Percentiles rank a stretch among this genome's conserved stretches.
Conservation (phyloP, 2,797 vertebrate species). For the Pitangus sulphuratus region DNA sequence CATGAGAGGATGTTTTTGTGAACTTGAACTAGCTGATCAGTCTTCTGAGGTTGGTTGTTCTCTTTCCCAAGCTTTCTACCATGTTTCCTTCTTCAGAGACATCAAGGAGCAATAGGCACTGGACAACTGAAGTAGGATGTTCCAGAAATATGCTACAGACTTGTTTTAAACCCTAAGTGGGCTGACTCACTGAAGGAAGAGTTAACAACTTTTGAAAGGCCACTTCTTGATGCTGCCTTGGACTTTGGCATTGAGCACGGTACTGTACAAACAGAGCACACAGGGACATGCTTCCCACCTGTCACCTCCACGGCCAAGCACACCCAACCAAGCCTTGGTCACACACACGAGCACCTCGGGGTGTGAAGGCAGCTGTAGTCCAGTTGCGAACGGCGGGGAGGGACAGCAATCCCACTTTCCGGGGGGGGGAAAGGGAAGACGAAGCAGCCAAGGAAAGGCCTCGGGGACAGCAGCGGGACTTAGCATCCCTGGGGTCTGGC, state of each 20-base stretch:
- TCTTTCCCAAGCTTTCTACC: background rate
- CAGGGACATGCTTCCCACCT: fast-evolving
- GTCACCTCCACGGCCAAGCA: background rate
- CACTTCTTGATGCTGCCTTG: background rate
- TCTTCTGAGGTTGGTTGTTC: background rate
- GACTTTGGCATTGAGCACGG: background rate
- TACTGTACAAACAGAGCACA: background rate
- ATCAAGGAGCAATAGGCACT: background rate
- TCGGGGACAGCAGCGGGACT: fast-evolving
- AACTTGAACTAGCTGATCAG: background rate
- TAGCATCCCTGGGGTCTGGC: background rate
- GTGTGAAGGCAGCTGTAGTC: background rate
- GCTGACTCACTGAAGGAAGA: background rate
- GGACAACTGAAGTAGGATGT: background rate
- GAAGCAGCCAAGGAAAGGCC: background rate
- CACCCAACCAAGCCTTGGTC: fast-evolving
- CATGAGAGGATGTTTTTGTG: background rate
- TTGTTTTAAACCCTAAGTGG: background rate
- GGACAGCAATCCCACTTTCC: background rate
- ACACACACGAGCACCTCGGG: fast-evolving
- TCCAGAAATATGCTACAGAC: background rate
- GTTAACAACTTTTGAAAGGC: background rate
- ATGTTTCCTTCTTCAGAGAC: background rate
- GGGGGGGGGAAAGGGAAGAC: fast-evolving
- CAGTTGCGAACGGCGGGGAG: fast-evolving